These are phyloP conservation scores for Panzeria rudis DNA, from an alignment of 2,888 invertebrate genomes.

Conservation along the genomic window DNA sequence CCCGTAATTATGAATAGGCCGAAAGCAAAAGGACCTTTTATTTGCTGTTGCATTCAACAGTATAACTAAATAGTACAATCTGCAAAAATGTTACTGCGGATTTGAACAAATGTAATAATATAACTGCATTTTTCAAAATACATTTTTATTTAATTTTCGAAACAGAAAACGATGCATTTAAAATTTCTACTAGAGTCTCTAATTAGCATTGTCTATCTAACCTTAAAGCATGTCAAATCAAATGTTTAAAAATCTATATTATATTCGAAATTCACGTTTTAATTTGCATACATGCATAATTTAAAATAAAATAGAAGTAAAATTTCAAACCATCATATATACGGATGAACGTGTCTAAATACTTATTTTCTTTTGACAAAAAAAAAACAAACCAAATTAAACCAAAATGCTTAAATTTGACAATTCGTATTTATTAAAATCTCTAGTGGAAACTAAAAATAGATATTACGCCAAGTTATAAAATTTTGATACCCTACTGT, in stretches of 20 bases:
- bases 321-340: constrained; percentile 35
- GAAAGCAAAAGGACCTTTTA: too few species aligned
- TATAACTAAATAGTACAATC: too few species aligned
- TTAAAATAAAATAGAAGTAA: constrained; percentile 21
- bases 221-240: constrained; percentile 13
- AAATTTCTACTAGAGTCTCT: background rate
- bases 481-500: background rate
- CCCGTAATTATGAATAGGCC: too few species aligned
- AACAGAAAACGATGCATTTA: background rate
- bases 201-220: constrained; percentile 15
- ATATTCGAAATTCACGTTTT: background rate
- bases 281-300: constrained; percentile 37
- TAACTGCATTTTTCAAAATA: background rate
- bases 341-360: constrained; percentile 24
- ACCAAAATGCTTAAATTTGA: constrained; percentile 6
- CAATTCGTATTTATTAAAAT: constrained; percentile 20
- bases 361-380: background rate
- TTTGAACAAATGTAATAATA: background rate
- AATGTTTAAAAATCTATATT: background rate
- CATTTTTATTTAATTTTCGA: background rate
- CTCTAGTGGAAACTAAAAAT: constrained; percentile 12
- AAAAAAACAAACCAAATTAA: background rate
- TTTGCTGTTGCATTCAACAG: too few species aligned
- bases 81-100: background rate
- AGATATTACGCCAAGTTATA: constrained; percentile 15